Base-by-base conservation (phyloP, 2,113 vertebrate species). In the Pelobates fuscus region DNA sequence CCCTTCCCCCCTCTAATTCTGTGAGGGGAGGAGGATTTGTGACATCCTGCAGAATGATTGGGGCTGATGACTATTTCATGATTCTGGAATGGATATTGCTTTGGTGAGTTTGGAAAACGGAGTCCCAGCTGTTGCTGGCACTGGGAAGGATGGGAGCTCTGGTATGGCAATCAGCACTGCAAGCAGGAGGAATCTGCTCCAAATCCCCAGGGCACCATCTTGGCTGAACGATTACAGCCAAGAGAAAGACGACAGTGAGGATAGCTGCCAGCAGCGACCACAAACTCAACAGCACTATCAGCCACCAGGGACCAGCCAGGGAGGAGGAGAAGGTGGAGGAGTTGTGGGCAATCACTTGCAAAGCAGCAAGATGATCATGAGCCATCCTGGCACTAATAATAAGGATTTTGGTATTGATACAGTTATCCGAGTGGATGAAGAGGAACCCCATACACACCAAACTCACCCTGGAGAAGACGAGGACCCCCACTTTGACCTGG, bases 31-130 rank as follows among this genome's bases (percentile, higher is more conserved):
- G 71, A 26, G 29, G 10, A 66, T 12, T 24, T 7, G 27, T 49
- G 4, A 61, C 62, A 80, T 71, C 63, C 78, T 86, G 85, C 76
- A 86, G 77, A 75, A 86, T 91, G 91, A 82, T 81, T 84, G 78
- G 81, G 64, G 25, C 61, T 14, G 79, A 71, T 37, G 82, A 67
- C 82, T 84, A 37, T 82, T 86, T 72, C 78, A 92, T 91, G 91
- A 86, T 83, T 81, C 77, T 81, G 86, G 85, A 77, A 97, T 97
- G 95, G 95, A 98, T 91, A 89, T 95, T 79, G 90, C 93, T 80
- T 87, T 94, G 93, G 92, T 94, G 86, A 93, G 92, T 73, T 91
- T 94, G 90, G 94, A 96, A 86, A 94, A 95, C 88, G 91, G 93
- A 67, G 88, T 92, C 79, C 78, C 85, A 80, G 86, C 82, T 1